These are phyloP conservation scores for Zeus faber DNA, from an alignment of 2,113 vertebrate species.

Conservation along the genomic window DNA sequence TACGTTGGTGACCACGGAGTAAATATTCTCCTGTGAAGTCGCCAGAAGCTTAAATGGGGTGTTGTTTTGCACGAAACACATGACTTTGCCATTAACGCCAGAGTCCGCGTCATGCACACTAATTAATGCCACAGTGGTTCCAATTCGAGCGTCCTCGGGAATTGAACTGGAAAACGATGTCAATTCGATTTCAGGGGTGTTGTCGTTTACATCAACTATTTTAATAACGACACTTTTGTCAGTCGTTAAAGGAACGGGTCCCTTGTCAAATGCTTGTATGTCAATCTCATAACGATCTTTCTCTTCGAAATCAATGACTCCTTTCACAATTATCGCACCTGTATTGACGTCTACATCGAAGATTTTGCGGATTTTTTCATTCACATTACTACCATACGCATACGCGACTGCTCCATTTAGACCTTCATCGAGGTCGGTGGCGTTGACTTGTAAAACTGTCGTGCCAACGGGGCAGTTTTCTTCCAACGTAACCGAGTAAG, in stretches of 20 bases:
- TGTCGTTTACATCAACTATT: slow-evolving; percentile 57
- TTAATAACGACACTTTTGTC: slow-evolving; percentile 49
- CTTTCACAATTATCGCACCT: slow-evolving; percentile 52
- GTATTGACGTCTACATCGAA: slow-evolving; percentile 53
- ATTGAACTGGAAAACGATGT: slow-evolving; percentile 62
- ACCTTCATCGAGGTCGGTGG: slow-evolving; percentile 64
- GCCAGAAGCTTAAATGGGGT: slow-evolving; percentile 31
- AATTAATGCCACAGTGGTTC: slow-evolving; percentile 46
- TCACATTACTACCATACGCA: slow-evolving; percentile 51
- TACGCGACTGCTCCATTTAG: slow-evolving; percentile 53
- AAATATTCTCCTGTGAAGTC: slow-evolving; percentile 46
- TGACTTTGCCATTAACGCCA: slow-evolving; percentile 46
- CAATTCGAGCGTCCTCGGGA: slow-evolving; percentile 34
- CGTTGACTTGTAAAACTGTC: slow-evolving; percentile 52
- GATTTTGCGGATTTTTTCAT: slow-evolving; percentile 3
- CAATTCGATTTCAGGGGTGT: slow-evolving; percentile 63
- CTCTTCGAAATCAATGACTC: slow-evolving; percentile 53
- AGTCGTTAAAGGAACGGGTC: neutral
- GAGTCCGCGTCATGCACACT: slow-evolving; percentile 56
- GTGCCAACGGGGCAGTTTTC: slow-evolving; percentile 56
- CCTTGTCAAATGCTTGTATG: slow-evolving; percentile 59
- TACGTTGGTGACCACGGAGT: slow-evolving; percentile 40
- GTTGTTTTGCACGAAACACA: slow-evolving; percentile 24
- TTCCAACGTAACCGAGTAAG: slow-evolving; percentile 37
- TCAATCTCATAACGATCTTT: slow-evolving; percentile 50